phyloP scores from a whole-genome alignment of 2,113 vertebrate species.

The Cnemophilus loriae region DNA sequence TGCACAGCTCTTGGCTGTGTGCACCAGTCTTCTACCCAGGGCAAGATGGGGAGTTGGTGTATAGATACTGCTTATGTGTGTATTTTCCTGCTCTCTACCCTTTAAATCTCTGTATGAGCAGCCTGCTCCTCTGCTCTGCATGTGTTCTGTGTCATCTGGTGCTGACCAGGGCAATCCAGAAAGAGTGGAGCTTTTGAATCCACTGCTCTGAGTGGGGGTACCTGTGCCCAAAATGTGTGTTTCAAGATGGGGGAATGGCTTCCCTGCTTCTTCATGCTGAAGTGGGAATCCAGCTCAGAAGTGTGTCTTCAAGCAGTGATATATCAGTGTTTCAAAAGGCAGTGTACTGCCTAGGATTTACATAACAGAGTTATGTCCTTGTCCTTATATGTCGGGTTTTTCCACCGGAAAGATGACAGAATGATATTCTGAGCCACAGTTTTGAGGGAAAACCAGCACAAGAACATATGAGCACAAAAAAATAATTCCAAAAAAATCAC shows the following conservation, averaged over 20 bases:
- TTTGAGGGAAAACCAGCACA: not conserved
- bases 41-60: not conserved
- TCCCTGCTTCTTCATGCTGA: not conserved
- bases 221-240: not conserved
- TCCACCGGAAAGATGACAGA: not conserved
- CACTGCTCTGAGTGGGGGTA: not conserved
- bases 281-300: not conserved
- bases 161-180: not conserved
- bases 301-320: not conserved
- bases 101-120: not conserved
- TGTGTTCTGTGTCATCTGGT: not conserved
- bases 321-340: not conserved
- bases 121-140: not conserved
- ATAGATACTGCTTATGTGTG: not conserved
- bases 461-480: not conserved
- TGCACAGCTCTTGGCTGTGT: not conserved
- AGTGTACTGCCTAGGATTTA: not conserved
- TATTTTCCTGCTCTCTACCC: not conserved
- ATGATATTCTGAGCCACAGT: not conserved
- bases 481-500: not conserved
- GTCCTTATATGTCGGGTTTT: fast-evolving
- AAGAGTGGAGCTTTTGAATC: not conserved
- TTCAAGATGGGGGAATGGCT: not conserved
- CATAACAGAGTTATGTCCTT: not conserved
- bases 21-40: not conserved